Conservation (phyloP, 2,797 vertebrate species). For the Gallinago nigripennis region DNA sequence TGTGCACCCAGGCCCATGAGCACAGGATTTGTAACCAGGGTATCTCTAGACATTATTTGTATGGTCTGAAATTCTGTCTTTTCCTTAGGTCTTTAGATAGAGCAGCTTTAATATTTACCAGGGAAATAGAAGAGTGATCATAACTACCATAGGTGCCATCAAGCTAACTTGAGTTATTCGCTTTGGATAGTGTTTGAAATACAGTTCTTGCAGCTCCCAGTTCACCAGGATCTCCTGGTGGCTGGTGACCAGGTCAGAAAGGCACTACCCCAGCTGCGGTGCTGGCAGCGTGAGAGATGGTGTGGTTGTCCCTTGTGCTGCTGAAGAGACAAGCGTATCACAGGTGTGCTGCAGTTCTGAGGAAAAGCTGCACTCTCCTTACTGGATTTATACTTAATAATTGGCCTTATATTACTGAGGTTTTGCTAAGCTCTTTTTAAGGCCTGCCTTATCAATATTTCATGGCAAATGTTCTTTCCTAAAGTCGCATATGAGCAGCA, state of each 20-base stretch:
- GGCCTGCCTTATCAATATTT: not conserved
- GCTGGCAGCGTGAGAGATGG: not conserved
- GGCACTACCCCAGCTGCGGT: not conserved
- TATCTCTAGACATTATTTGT: not conserved
- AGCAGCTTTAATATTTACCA: not conserved
- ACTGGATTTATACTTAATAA: not conserved
- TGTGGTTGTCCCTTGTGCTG: rapidly evolving
- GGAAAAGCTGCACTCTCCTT: not conserved
- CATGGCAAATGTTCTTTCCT: not conserved
- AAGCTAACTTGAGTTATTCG: not conserved
- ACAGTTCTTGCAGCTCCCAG: not conserved
- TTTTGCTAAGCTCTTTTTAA: not conserved
- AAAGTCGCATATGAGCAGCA: not conserved
- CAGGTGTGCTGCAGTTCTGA: not conserved
- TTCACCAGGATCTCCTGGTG: not conserved
- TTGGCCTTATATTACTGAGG: not conserved
- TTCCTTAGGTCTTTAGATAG: not conserved
- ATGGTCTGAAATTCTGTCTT: not conserved
- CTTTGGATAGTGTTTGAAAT: not conserved
- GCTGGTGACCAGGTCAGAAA: not conserved
- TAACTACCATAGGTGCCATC: not conserved
- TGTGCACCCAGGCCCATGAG: not conserved
- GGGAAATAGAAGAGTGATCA: not conserved
- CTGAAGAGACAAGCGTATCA: not conserved
- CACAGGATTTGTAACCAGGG: not conserved